Evolutionary conservation across 1,140 invertebrate genomes (phyloP).

Genomic region (Drosophila watanabei): DNA sequence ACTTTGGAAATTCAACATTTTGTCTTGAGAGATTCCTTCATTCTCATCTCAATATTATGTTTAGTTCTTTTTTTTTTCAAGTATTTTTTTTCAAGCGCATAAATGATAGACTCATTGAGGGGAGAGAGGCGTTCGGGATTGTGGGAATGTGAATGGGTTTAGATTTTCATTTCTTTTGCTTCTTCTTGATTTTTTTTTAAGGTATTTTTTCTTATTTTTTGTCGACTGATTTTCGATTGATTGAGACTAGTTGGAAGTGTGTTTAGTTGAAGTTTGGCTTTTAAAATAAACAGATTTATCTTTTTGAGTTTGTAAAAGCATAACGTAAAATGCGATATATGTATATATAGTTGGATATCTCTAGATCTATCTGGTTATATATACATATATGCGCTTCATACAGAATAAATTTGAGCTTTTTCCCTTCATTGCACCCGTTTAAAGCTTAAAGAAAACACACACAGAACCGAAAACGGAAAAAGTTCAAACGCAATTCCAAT

Average conservation of each 20-base stretch:
- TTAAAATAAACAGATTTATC: constrained; percentile 41
- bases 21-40: constrained; percentile 45
- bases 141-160: constrained; percentile 81
- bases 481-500: constrained; percentile 57
- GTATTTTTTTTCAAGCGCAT: constrained; percentile 76
- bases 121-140: constrained; percentile 84
- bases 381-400: constrained; percentile 48
- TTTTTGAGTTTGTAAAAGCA: constrained; percentile 45
- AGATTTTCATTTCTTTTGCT: constrained; percentile 59
- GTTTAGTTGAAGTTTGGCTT: constrained; percentile 69
- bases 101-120: constrained; percentile 86
- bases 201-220: constrained; percentile 25
- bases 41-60: constrained; percentile 62
- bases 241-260: constrained; percentile 79
- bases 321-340: constrained; percentile 50
- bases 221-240: constrained; percentile 60
- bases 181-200: constrained; percentile 39
- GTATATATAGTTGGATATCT: constrained; percentile 49
- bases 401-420: constrained; percentile 83
- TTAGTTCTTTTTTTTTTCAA: constrained; percentile 45
- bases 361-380: constrained; percentile 25
- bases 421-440: constrained; percentile 84
- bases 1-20: constrained; percentile 57
- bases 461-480: constrained; percentile 54
- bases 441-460: constrained; percentile 64